A percentile compares a stretch with the other conserved stretches of the same genome.
These are phyloP conservation scores for Anagrus nilaparvatae DNA, from an alignment of 1,140 invertebrate genomes.

Conservation along the genomic window DNA sequence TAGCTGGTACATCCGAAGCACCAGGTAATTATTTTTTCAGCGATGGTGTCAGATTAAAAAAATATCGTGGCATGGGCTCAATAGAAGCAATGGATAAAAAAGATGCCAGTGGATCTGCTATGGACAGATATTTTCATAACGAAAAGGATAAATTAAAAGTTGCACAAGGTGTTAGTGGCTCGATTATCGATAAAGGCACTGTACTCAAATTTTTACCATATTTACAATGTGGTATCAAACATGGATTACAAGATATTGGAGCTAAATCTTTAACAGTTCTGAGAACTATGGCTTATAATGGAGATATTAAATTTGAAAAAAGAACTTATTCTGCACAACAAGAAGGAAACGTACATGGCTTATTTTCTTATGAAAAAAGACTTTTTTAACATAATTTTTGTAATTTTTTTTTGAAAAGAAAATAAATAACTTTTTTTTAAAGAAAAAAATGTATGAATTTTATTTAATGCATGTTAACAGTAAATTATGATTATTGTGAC, in stretches of 20 bases:
- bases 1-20: conserved; percentile 95
- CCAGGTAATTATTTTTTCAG: conserved; percentile 98
- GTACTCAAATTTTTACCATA: conserved; percentile 93
- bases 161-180: conserved; percentile 95
- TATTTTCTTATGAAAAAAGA: conserved; percentile 87
- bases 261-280: conserved; percentile 53
- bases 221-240: conserved; percentile 85
- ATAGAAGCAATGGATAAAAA: conserved; percentile 96
- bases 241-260: conserved; percentile 97
- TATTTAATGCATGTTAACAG: no score
- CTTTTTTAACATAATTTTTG: no score
- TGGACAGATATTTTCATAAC: conserved; percentile 78
- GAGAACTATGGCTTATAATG: conserved; percentile 73
- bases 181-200: conserved; percentile 98
- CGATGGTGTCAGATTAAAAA: conserved; percentile 93
- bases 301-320: conserved; percentile 87
- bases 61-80: conserved; percentile 98
- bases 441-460: no score
- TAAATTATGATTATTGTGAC: no score
- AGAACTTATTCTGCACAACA: conserved; percentile 88
- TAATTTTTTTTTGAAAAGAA: no score
- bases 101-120: conserved; percentile 67
- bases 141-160: conserved; percentile 94
- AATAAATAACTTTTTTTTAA: no score
- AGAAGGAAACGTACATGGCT: conserved; percentile 94